These are phyloP conservation scores for Brienomyrus brachyistius DNA, from an alignment of 2,113 vertebrate species.

Conservation along the genomic window DNA sequence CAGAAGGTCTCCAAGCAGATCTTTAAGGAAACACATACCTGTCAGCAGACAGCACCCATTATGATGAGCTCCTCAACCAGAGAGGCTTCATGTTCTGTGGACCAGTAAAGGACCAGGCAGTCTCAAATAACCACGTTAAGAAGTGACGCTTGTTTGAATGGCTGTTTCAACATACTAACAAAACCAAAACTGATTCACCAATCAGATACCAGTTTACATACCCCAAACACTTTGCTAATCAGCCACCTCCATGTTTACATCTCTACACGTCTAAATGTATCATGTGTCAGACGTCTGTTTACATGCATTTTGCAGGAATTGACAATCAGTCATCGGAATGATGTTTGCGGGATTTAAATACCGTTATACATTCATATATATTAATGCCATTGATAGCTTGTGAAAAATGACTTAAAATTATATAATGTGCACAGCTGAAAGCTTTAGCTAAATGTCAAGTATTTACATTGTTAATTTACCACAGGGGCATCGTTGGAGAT, in stretches of 20 bases:
- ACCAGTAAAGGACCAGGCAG: not conserved
- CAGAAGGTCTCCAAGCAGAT: not conserved
- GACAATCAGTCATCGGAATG: not conserved
- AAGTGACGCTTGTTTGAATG: not conserved
- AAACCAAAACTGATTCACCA: not conserved
- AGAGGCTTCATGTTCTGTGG: not conserved
- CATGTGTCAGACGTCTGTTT: not conserved
- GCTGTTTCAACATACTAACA: not conserved
- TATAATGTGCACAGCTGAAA: not conserved
- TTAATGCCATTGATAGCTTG: not conserved
- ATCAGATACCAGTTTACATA: not conserved
- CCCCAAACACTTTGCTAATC: not conserved
- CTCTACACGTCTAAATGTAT: not conserved
- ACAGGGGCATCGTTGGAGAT: no score
- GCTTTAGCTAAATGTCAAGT: not conserved
- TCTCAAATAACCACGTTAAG: not conserved
- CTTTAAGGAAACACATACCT: not conserved
- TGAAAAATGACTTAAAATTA: not conserved
- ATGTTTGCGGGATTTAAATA: not conserved
- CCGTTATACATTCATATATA: not conserved
- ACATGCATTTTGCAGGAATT: not conserved
- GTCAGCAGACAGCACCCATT: not conserved
- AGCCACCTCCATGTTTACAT: not conserved
- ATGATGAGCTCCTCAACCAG: not conserved
- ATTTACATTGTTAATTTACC: not conserved